These are phyloP conservation scores for Nycticryphes semicollaris DNA, from an alignment of 2,113 vertebrate genomes.

Conservation along the genomic window DNA sequence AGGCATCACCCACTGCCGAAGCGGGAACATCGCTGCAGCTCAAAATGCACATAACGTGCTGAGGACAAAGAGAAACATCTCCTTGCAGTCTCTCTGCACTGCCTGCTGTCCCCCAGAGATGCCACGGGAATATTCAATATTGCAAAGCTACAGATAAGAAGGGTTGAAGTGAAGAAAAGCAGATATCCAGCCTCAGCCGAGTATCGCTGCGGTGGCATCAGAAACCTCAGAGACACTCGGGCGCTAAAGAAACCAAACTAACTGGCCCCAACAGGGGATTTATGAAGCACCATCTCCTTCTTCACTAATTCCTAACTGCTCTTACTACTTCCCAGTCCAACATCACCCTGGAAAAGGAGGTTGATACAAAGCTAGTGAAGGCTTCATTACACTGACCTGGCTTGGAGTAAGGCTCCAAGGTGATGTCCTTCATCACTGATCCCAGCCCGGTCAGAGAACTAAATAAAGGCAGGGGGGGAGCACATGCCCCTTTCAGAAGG, in stretches of 20 bases:
- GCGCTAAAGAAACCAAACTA: not conserved
- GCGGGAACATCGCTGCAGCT: accelerated
- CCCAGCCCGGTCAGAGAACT: not conserved
- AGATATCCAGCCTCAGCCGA: not conserved
- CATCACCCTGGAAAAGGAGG: not conserved
- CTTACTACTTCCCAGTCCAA: not conserved
- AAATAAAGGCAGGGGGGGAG: accelerated
- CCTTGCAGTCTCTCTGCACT: not conserved
- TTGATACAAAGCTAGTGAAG: not conserved
- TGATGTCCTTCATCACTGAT: not conserved
- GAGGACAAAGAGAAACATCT: not conserved
- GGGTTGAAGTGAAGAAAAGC: not conserved
- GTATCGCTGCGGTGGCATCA: not conserved
- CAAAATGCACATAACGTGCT: not conserved
- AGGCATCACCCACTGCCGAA: not conserved
- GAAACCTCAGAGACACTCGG: not conserved
- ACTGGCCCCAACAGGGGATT: accelerated
- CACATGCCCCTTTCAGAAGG: too few species aligned
- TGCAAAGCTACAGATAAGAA: not conserved
- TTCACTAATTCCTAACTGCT: not conserved
- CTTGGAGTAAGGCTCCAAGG: not conserved
- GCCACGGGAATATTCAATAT: accelerated
- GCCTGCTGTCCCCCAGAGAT: not conserved
- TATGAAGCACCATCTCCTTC: not conserved
- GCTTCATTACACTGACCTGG: accelerated